Conservation (phyloP, 2,113 vertebrate species). For the Hylia prasina region DNA sequence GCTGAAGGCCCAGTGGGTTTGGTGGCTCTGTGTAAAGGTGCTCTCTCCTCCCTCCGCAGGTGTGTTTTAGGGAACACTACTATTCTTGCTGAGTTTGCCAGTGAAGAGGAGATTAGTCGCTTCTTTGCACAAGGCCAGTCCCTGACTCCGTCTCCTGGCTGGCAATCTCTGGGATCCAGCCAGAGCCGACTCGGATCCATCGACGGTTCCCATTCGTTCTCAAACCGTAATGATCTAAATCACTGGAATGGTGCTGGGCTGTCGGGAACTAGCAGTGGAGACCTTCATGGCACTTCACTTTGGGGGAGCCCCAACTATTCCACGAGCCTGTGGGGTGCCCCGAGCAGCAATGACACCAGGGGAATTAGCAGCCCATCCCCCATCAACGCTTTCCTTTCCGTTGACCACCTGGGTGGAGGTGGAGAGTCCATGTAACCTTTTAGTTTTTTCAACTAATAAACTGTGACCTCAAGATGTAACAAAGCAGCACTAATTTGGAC, state of each 20-base stretch:
- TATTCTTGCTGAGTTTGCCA: slow-evolving; percentile 99
- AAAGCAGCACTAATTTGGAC: slow-evolving; percentile 91
- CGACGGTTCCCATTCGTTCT: slow-evolving; percentile 90
- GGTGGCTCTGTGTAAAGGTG: not conserved
- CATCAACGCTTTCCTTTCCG: slow-evolving; percentile 95
- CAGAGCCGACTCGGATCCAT: slow-evolving; percentile 87
- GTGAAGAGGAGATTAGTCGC: slow-evolving; percentile 99
- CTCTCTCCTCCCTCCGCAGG: slow-evolving; percentile 71
- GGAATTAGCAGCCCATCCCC: slow-evolving; percentile 93
- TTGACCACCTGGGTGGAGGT: slow-evolving; percentile 92
- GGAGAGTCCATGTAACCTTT: slow-evolving; percentile 91
- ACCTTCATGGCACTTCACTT: slow-evolving; percentile 94
- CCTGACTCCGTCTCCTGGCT: slow-evolving; percentile 89
- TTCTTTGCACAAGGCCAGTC: slow-evolving; percentile 99
- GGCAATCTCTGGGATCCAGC: slow-evolving; percentile 91
- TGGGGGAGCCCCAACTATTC: slow-evolving; percentile 96
- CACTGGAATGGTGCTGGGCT: slow-evolving; percentile 95
- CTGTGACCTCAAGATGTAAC: slow-evolving; percentile 83
- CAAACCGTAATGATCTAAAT: slow-evolving; percentile 89
- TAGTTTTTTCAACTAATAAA: slow-evolving; percentile 78
- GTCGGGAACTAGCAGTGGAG: slow-evolving; percentile 81
- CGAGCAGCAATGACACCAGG: slow-evolving; percentile 84
- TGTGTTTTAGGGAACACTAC: slow-evolving; percentile 99
- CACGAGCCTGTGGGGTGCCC: slow-evolving; percentile 94
- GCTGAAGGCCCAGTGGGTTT: fast-evolving